These are phyloP conservation scores for Ricordea florida DNA, from an alignment of 92 coral and sea anemone species.

Conservation along the genomic window DNA sequence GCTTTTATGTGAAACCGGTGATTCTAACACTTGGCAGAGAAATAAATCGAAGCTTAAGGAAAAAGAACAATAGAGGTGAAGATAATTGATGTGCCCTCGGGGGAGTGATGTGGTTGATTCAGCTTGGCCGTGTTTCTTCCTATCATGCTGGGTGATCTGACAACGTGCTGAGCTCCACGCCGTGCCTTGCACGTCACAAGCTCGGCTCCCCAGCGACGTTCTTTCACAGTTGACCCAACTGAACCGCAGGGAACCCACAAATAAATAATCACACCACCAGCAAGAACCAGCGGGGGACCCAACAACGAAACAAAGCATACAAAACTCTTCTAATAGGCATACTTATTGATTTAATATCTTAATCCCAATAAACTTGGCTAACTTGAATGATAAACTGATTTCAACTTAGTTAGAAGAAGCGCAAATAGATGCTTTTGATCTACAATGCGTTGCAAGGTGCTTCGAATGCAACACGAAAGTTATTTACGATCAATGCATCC, in stretches of 20 bases:
- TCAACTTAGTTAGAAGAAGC: no score
- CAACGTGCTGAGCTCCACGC: constrained; percentile 11
- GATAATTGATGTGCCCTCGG: background rate
- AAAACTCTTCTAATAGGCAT: constrained; percentile 22
- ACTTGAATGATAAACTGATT: no score
- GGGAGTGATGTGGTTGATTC: background rate
- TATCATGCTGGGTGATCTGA: constrained; percentile 7
- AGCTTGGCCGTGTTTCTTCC: background rate
- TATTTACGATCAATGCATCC: no score
- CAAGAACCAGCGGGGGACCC: background rate
- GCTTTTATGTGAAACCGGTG: no score
- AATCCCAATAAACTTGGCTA: no score
- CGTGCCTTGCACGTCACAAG: background rate
- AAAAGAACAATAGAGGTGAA: background rate
- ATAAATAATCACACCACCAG: constrained; percentile 5
- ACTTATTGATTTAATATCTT: background rate
- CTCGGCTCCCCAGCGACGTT: background rate
- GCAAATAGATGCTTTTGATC: no score
- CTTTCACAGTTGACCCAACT: background rate
- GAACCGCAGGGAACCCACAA: background rate
- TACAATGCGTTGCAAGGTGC: no score
- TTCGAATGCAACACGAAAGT: no score
- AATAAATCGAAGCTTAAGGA: background rate
- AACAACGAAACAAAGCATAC: background rate
- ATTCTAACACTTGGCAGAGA: no score